phyloP scores from a whole-genome alignment of 2,888 invertebrate genomes.

The Caenorhabditis sinica region DNA sequence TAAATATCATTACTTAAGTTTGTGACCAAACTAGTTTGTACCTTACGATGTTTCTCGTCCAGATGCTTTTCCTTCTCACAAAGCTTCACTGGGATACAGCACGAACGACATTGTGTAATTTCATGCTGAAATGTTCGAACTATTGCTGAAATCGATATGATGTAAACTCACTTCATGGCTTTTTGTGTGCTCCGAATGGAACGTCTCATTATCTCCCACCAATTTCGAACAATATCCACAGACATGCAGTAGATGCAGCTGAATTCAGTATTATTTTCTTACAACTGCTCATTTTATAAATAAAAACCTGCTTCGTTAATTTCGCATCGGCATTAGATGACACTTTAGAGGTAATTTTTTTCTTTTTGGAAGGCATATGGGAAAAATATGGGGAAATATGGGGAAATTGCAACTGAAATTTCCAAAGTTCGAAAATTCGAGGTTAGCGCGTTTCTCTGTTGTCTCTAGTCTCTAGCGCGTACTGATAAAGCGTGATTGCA shows the following conservation, averaged over 20 bases:
- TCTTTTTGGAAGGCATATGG: neutral
- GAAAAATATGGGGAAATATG: neutral
- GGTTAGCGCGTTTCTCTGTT: slow-evolving; percentile 3
- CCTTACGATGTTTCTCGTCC: slow-evolving; percentile 5
- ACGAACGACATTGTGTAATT: slow-evolving; percentile 29
- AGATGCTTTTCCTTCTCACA: slow-evolving; percentile 6
- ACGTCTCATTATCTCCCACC: neutral
- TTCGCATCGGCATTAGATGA: neutral
- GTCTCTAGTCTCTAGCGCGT: slow-evolving; percentile 7
- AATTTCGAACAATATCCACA: slow-evolving; percentile 31
- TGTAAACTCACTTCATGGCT: slow-evolving; percentile 18
- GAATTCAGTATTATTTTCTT: neutral
- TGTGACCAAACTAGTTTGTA: neutral
- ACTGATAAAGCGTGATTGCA: neutral
- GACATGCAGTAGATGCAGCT: slow-evolving; percentile 27
- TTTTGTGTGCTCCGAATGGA: neutral
- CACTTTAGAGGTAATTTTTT: neutral
- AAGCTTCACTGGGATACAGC: slow-evolving; percentile 2
- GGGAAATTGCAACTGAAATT: neutral
- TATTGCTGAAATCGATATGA: neutral
- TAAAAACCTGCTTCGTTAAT: neutral
- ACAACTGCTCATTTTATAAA: neutral
- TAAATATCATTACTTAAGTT: neutral
- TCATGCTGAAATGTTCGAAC: slow-evolving; percentile 11
- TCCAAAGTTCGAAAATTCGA: neutral